Conservation (phyloP, 2,113 vertebrate species). For the Euleptes europaea region DNA sequence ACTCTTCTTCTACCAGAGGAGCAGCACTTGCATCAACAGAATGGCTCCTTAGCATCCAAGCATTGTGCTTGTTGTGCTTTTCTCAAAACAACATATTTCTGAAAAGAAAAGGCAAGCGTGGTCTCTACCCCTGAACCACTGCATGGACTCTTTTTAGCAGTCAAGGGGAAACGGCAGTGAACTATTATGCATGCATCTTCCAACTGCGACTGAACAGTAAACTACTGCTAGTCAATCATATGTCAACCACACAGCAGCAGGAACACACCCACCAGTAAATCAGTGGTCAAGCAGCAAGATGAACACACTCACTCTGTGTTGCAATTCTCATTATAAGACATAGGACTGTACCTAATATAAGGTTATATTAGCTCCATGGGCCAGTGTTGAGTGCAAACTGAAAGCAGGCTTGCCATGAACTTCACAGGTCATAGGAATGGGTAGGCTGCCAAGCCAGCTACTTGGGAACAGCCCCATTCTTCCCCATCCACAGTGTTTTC, state of each 20-base stretch:
- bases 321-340: neutral
- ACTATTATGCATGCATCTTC: neutral
- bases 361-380: too few relatives aligned
- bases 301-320: neutral
- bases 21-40: too few relatives aligned
- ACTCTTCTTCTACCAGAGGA: too few relatives aligned
- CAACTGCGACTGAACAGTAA: neutral
- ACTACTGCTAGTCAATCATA: neutral
- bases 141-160: neutral
- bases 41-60: too few relatives aligned
- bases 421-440: too few relatives aligned
- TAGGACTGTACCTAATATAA: too few relatives aligned
- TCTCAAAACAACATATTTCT: neutral
- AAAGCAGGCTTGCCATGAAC: too few relatives aligned
- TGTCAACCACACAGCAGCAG: neutral
- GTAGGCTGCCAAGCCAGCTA: too few relatives aligned
- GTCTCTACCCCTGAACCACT: neutral
- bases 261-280: neutral
- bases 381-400: too few relatives aligned
- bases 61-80: too few relatives aligned
- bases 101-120: neutral
- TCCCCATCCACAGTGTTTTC: too few relatives aligned
- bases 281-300: neutral
- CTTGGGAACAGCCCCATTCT: too few relatives aligned
- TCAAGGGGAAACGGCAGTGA: neutral